These are phyloP conservation scores for Artibeus lituratus DNA, from an alignment of 2,797 vertebrate genomes.

Conservation along the genomic window DNA sequence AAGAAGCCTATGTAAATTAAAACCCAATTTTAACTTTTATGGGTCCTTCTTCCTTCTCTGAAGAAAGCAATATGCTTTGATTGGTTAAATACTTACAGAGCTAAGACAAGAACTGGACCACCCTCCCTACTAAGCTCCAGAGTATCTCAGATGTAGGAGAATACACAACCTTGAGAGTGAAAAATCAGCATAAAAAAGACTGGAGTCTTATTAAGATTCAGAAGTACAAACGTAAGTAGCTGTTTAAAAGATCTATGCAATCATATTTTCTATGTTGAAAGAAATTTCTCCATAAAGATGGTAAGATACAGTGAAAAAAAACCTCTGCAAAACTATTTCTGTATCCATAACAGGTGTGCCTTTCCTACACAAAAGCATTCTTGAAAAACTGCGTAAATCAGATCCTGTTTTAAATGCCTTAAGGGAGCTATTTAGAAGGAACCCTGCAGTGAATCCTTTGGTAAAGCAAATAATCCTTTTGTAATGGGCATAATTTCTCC, in stretches of 20 bases:
- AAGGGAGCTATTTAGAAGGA: slow-evolving; percentile 69
- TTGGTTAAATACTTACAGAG: slow-evolving; percentile 30
- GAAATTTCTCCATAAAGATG: slow-evolving; percentile 55
- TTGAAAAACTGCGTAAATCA: slow-evolving; percentile 70
- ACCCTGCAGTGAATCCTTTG: slow-evolving; percentile 69
- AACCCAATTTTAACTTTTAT: slow-evolving; percentile 60
- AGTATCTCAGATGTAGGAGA: slow-evolving; percentile 13
- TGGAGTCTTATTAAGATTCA: slow-evolving; percentile 62
- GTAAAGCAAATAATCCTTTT: slow-evolving; percentile 76
- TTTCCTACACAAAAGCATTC: slow-evolving; percentile 64
- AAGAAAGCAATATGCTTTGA: slow-evolving; percentile 60
- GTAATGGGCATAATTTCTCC: slow-evolving; percentile 74
- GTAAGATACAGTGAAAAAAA: slow-evolving; percentile 16
- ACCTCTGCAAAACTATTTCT: slow-evolving; percentile 46
- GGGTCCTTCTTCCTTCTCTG: slow-evolving; percentile 24
- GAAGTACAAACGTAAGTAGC: slow-evolving; percentile 49
- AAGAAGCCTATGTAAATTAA: slow-evolving; percentile 50
- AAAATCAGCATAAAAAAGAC: slow-evolving; percentile 60
- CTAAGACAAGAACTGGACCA: slow-evolving; percentile 27
- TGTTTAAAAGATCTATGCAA: slow-evolving; percentile 63
- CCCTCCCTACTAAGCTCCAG: background rate
- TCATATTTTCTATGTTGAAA: slow-evolving; percentile 52
- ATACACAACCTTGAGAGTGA: slow-evolving; percentile 17
- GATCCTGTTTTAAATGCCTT: slow-evolving; percentile 71
- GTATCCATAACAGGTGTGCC: slow-evolving; percentile 58